Conservation (phyloP, 1,140 invertebrate genomes). For the Odontomachus brunneus region DNA sequence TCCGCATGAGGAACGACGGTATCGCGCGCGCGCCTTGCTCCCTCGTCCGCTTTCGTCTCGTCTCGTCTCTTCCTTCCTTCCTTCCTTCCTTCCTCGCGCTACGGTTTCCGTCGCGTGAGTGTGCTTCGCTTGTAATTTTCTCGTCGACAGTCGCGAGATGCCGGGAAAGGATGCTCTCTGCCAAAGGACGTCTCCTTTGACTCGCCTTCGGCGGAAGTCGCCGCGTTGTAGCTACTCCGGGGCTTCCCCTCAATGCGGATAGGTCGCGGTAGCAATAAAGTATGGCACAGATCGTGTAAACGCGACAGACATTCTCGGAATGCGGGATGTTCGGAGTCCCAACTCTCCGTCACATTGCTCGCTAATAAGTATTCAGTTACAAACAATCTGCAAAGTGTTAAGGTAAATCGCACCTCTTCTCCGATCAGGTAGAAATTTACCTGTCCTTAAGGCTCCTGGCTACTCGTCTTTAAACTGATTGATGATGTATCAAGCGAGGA, state of each 20-base stretch:
- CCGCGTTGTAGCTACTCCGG: slow-evolving; percentile 1
- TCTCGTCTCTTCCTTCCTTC: slow-evolving; percentile 2
- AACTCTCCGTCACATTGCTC: background rate
- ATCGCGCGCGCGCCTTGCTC: slow-evolving; percentile 57
- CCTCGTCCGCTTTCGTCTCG: background rate
- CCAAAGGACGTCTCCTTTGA: slow-evolving; percentile 53
- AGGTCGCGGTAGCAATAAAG: slow-evolving; percentile 31
- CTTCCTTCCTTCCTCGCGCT: slow-evolving; percentile 39
- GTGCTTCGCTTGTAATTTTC: slow-evolving; percentile 68
- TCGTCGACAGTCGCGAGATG: slow-evolving; percentile 63
- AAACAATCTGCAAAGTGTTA: background rate
- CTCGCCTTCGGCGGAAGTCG: slow-evolving; percentile 47
- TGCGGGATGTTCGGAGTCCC: background rate
- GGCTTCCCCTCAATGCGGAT: slow-evolving; percentile 16
- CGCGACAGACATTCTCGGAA: slow-evolving; percentile 9
- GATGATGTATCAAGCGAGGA: no score
- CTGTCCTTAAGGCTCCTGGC: no score
- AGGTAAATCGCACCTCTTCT: background rate
- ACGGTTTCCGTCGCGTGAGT: slow-evolving; percentile 43
- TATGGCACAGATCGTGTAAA: slow-evolving; percentile 1
- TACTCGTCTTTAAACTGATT: no score
- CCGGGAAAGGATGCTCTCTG: slow-evolving; percentile 41
- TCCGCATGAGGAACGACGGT: slow-evolving; percentile 73
- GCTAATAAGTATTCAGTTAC: background rate
- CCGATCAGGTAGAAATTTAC: background rate